These are phyloP conservation scores for Ceratoteleas bidentatus DNA, from an alignment of 1,140 invertebrate species.

Conservation along the genomic window DNA sequence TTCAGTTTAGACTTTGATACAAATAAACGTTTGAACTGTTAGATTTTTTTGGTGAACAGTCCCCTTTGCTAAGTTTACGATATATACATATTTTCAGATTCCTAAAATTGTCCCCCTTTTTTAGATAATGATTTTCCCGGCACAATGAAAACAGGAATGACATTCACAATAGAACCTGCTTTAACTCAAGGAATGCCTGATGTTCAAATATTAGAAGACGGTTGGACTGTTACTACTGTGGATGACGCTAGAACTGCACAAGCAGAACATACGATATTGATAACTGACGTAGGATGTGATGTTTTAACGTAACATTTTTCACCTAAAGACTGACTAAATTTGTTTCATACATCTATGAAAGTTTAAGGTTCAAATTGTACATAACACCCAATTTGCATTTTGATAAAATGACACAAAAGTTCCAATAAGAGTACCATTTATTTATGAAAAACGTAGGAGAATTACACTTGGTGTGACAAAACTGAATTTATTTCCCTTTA, in stretches of 20 bases:
- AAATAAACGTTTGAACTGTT: no score
- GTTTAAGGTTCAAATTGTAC: no score
- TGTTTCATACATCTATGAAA: no score
- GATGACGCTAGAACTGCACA: slow-evolving; percentile 93
- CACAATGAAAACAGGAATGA: slow-evolving; percentile 93
- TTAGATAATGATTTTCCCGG: slow-evolving; percentile 87
- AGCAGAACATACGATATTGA: slow-evolving; percentile 94
- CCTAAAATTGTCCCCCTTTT: slow-evolving; percentile 63
- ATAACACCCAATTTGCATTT: no score
- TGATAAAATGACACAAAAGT: no score
- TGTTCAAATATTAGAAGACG: slow-evolving; percentile 89
- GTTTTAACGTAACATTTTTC: slow-evolving; percentile 83
- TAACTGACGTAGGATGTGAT: slow-evolving; percentile 88
- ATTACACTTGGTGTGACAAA: background rate
- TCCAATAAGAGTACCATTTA: slow-evolving; percentile 2
- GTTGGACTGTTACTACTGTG: slow-evolving; percentile 92
- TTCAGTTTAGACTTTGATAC: no score
- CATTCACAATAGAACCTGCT: slow-evolving; percentile 97
- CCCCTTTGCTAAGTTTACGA: background rate
- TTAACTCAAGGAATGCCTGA: slow-evolving; percentile 87
- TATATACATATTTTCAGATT: background rate
- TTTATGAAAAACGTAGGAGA: slow-evolving; percentile 17
- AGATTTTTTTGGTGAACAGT: no score
- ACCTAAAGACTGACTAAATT: no score
- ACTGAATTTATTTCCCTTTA: background rate